phyloP scores from a whole-genome alignment of 1,140 invertebrate genomes.

The Drosophila sturtevanti region DNA sequence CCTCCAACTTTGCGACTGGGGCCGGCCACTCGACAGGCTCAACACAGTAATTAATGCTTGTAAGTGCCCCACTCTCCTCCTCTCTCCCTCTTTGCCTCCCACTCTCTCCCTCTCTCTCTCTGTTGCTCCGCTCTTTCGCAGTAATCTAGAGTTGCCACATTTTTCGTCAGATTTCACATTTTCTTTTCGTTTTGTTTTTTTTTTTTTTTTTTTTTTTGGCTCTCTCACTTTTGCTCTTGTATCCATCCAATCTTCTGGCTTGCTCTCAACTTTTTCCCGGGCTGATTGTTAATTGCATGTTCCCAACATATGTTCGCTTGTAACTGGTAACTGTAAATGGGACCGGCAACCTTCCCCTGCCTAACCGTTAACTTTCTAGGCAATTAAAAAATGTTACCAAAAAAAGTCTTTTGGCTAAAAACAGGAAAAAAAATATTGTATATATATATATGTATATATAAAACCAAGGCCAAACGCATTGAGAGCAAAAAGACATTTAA shows the following conservation, averaged over 20 bases:
- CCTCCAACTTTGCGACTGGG: conserved; percentile 54
- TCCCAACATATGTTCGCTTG: conserved; percentile 60
- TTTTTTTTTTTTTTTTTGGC: not conserved
- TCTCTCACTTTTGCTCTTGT: conserved; percentile 13
- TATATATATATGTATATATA: too few relatives aligned
- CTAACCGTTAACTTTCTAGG: conserved; percentile 14
- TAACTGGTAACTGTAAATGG: conserved; percentile 28
- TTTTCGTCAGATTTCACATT: conserved; percentile 11
- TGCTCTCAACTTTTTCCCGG: conserved; percentile 32
- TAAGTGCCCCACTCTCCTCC: conserved; percentile 52
- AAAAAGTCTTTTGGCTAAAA: conserved; percentile 24
- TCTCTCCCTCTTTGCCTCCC: not conserved
- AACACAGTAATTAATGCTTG: conserved; percentile 73
- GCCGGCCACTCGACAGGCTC: conserved; percentile 39
- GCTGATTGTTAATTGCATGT: conserved; percentile 70
- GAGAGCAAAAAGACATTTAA: conserved; percentile 45
- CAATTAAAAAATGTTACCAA: conserved; percentile 63
- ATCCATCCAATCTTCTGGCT: conserved; percentile 24
- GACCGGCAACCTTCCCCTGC: not conserved
- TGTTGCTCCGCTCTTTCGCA: conserved; percentile 14
- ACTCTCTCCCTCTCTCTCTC: conserved; percentile 1
- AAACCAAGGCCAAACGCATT: conserved; percentile 21
- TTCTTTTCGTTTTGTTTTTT: not conserved
- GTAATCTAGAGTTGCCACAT: conserved; percentile 45
- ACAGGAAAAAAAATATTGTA: not conserved